Conservation (phyloP, 2,888 invertebrate genomes). For the Tenthredo mesomela region DNA sequence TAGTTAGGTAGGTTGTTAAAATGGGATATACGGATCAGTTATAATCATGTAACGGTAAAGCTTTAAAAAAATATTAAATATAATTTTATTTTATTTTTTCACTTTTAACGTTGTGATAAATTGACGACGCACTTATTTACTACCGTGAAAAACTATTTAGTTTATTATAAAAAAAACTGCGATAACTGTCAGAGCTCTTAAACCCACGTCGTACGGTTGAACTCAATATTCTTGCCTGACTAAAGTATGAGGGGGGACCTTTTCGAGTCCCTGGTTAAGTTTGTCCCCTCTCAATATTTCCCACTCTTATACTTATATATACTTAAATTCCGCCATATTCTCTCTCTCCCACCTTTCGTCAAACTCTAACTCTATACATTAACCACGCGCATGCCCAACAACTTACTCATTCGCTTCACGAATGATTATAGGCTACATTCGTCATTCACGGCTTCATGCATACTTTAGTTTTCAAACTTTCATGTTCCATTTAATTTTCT, state of each 20-base stretch:
- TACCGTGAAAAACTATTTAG: background rate
- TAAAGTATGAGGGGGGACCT: conserved; percentile 17
- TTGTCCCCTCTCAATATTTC: background rate
- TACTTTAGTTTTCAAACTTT: background rate
- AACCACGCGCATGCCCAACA: background rate
- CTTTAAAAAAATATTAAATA: background rate
- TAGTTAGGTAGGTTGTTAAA: background rate
- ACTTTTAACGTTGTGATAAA: background rate
- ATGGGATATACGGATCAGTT: background rate
- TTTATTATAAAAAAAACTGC: background rate
- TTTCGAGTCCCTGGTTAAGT: conserved; percentile 24
- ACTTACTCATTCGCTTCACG: background rate
- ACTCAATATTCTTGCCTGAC: conserved; percentile 10
- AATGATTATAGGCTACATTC: background rate
- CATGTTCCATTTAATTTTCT: background rate
- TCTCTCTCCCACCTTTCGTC: background rate
- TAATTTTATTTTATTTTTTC: background rate
- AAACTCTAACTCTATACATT: background rate
- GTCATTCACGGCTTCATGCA: background rate
- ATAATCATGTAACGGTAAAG: background rate
- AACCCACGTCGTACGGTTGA: conserved; percentile 1
- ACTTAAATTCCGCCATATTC: background rate
- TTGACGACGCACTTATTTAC: background rate
- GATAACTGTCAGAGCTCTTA: conserved; percentile 19
- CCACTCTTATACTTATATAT: conserved; percentile 4